Conservation (phyloP, 1,140 invertebrate genomes). For the Aporrectodea caliginosa region DNA sequence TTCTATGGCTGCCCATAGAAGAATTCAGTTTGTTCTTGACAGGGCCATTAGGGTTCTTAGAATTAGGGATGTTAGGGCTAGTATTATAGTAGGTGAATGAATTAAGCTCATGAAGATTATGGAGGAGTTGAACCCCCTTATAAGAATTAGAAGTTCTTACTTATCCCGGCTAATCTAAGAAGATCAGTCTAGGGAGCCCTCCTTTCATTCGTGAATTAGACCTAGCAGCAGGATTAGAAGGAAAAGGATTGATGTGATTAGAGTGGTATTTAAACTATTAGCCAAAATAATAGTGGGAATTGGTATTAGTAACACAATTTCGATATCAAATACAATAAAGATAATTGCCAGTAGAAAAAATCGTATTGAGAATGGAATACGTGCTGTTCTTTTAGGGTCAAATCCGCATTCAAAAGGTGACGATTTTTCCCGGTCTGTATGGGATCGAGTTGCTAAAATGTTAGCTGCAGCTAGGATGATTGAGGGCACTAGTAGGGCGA, state of each 20-base stretch:
- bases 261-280: conserved; percentile 24
- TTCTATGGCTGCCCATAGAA: conserved; percentile 9
- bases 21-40: not conserved
- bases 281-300: conserved; percentile 4
- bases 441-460: conserved; percentile 39
- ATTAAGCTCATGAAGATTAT: not conserved
- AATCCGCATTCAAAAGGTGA: conserved; percentile 33
- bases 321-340: conserved; percentile 37
- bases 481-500: not conserved
- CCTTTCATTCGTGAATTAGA: conserved; percentile 27
- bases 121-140: conserved; percentile 17
- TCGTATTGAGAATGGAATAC: conserved; percentile 32
- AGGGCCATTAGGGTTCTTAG: not conserved
- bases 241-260: conserved; percentile 35
- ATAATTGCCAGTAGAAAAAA: conserved; percentile 33
- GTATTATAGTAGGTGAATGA: not conserved
- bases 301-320: conserved; percentile 34
- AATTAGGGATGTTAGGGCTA: not conserved
- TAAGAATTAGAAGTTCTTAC: conserved; percentile 13
- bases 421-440: conserved; percentile 15
- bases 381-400: conserved; percentile 25
- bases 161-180: conserved; percentile 9
- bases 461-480: not conserved
- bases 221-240: conserved; percentile 31
- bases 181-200: conserved; percentile 19